Conservation (phyloP, 2,888 invertebrate genomes). For the Linyphia triangularis region DNA sequence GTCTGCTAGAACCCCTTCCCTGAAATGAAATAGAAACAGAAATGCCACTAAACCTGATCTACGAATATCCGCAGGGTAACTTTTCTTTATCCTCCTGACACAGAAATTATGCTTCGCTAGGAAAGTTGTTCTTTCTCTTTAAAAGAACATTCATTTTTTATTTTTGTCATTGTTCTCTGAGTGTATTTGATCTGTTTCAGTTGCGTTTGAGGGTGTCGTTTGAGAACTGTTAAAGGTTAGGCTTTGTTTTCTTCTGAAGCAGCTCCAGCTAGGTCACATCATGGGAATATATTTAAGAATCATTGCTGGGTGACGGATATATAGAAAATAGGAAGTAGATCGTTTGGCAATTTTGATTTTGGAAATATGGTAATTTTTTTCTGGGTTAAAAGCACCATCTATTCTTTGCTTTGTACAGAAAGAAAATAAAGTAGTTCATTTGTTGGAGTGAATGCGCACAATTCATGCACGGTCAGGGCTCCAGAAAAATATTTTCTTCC, state of each 20-base stretch:
- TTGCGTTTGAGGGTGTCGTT: background rate
- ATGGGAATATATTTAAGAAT: background rate
- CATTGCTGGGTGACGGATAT: background rate
- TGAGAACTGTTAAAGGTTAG: background rate
- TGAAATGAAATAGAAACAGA: slow-evolving; percentile 36
- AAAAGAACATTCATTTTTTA: background rate
- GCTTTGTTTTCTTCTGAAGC: background rate
- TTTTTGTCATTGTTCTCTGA: slow-evolving; percentile 13
- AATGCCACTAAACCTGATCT: slow-evolving; percentile 70
- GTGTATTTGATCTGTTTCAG: slow-evolving; percentile 29
- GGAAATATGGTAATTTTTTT: background rate
- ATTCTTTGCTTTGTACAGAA: background rate
- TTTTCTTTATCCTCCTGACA: slow-evolving; percentile 72
- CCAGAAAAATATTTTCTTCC: too few relatives aligned
- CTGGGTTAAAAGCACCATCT: background rate
- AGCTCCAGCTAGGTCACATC: slow-evolving; percentile 2
- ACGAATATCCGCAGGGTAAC: slow-evolving; percentile 5
- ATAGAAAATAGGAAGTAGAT: background rate
- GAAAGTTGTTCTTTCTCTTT: slow-evolving; percentile 62
- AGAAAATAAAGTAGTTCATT: too few relatives aligned
- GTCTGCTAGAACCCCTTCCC: background rate
- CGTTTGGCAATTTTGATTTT: background rate
- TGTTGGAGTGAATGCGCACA: too few relatives aligned
- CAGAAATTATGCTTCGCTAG: slow-evolving; percentile 67
- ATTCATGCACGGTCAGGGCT: too few relatives aligned